A percentile compares a stretch with the other conserved stretches of the same genome.
These are phyloP conservation scores for Diarsia dahlii DNA, from an alignment of 2,888 invertebrate species.

Conservation along the genomic window DNA sequence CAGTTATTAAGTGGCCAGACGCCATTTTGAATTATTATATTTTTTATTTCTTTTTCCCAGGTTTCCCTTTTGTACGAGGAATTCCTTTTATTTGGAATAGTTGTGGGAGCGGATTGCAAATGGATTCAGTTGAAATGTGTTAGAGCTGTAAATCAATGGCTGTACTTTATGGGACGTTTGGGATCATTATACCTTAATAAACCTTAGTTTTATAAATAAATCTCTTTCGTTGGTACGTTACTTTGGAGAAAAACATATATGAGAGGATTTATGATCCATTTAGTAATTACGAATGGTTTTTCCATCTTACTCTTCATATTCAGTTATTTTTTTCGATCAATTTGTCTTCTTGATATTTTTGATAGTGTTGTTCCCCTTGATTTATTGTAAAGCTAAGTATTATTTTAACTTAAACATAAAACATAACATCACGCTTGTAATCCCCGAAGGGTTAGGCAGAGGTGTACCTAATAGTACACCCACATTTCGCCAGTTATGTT, in stretches of 20 bases:
- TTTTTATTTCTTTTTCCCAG: constrained; percentile 87
- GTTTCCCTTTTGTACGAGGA: constrained; percentile 86
- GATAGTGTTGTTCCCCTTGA: neutral
- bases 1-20: constrained; percentile 91
- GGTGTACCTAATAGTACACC: too few species aligned
- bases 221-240: constrained; percentile 47
- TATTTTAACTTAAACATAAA: too few species aligned
- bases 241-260: constrained; percentile 50
- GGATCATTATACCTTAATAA: constrained; percentile 74
- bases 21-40: constrained; percentile 91
- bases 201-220: constrained; percentile 64
- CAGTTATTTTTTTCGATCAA: neutral
- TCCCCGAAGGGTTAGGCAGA: too few species aligned
- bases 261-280: constrained; percentile 50
- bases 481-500: too few species aligned
- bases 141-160: constrained; percentile 77
- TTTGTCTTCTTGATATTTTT: neutral
- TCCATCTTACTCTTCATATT: neutral
- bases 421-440: too few species aligned
- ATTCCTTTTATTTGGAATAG: constrained; percentile 89
- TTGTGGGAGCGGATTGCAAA: constrained; percentile 84
- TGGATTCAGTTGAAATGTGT: constrained; percentile 79
- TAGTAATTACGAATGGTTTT: constrained; percentile 46
- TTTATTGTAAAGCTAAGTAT: neutral
- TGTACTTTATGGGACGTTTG: constrained; percentile 72